A percentile compares a stretch with the other conserved stretches of the same genome.
Evolutionary conservation across 2,888 invertebrate species (phyloP).

Genomic region (Pyrrhosoma nymphula): DNA sequence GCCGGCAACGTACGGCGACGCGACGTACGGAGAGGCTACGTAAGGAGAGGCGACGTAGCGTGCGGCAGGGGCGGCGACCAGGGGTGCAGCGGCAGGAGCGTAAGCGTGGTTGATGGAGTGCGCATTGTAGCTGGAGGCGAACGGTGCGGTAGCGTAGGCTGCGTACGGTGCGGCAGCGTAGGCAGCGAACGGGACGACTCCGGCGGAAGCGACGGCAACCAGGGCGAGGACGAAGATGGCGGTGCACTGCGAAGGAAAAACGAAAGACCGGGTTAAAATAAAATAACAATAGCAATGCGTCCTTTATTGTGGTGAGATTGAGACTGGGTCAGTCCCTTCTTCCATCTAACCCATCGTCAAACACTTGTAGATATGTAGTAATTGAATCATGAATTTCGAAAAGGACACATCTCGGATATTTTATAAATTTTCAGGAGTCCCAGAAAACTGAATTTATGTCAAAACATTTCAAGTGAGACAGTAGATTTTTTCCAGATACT

Average conservation of each 20-base stretch:
- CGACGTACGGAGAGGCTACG: slow-evolving; percentile 8
- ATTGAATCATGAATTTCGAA: too few relatives aligned
- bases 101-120: slow-evolving; percentile 59
- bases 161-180: too few relatives aligned
- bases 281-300: too few relatives aligned
- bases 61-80: not conserved
- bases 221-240: slow-evolving; percentile 56
- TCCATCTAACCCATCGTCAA: too few relatives aligned
- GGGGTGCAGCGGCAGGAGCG: not conserved
- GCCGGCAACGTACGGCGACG: not conserved
- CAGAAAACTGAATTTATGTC: too few relatives aligned
- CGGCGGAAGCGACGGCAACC: slow-evolving; percentile 46
- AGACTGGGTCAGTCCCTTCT: too few relatives aligned
- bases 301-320: too few relatives aligned
- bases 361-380: too few relatives aligned
- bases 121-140: slow-evolving; percentile 48
- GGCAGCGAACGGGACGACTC: not conserved
- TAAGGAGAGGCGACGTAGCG: slow-evolving; percentile 29
- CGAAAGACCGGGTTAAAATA: not conserved
- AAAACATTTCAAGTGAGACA: too few relatives aligned
- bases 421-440: too few relatives aligned
- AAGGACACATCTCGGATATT: too few relatives aligned
- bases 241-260: slow-evolving; percentile 24
- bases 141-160: slow-evolving; percentile 42
- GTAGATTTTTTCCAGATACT: too few relatives aligned